Evolutionary conservation across 2,888 invertebrate genomes (phyloP).

Genomic region (Allolobophora icterica): DNA sequence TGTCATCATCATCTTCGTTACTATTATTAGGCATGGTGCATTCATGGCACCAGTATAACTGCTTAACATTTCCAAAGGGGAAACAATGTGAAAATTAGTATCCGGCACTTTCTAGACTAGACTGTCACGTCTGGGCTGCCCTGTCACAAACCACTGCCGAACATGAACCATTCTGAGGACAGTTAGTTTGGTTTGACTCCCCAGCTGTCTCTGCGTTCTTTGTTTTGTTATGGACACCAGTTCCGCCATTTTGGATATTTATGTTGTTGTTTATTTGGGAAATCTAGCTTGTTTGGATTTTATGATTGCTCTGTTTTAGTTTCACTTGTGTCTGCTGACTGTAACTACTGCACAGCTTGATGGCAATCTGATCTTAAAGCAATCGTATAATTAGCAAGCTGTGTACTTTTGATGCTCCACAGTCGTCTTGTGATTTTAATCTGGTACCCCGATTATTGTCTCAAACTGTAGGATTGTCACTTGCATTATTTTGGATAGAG

Average conservation of each 20-base stretch:
- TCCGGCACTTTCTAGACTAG: no score
- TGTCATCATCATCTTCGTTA: no score
- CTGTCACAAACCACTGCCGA: no score
- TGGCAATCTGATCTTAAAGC: not conserved
- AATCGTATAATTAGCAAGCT: not conserved
- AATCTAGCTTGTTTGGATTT: not conserved
- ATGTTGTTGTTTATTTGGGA: not conserved
- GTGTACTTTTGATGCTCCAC: not conserved
- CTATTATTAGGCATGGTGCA: no score
- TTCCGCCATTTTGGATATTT: not conserved
- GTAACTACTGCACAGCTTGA: no score
- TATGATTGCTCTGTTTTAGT: not conserved
- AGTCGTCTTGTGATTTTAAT: not conserved
- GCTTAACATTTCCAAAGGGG: no score
- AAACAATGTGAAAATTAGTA: no score
- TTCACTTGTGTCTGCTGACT: not conserved
- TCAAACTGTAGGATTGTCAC: not conserved
- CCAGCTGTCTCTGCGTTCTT: not conserved
- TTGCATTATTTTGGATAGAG: not conserved
- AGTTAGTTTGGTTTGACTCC: no score
- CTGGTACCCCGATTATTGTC: not conserved
- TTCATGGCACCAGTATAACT: no score
- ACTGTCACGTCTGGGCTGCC: no score
- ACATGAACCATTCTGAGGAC: no score
- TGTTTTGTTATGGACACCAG: not conserved